Conservation (phyloP, 2,113 vertebrate genomes). For the Fregata magnificens region DNA sequence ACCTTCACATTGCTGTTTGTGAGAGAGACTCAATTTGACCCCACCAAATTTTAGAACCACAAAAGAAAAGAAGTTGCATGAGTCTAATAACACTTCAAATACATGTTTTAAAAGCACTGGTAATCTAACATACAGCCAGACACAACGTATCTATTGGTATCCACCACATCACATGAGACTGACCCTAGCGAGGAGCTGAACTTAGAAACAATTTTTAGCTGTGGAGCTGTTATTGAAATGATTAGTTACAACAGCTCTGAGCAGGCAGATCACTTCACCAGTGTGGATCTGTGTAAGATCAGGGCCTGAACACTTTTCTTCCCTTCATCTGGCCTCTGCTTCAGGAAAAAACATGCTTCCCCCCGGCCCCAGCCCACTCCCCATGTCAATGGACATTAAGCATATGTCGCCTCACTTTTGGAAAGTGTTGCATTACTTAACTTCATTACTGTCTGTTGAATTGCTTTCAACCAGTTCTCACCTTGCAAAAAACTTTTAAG, state of each 20-base stretch:
- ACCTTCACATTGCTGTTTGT: background rate
- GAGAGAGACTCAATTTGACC: background rate
- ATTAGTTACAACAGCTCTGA: slow-evolving; percentile 15
- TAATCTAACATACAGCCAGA: background rate
- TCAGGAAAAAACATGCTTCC: background rate
- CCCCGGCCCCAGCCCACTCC: background rate
- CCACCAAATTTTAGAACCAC: background rate
- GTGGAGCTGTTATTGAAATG: background rate
- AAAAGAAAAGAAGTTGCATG: background rate
- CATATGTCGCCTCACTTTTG: background rate
- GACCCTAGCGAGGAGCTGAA: background rate
- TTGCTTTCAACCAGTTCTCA: background rate
- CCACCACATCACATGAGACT: background rate
- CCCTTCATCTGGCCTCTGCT: slow-evolving; percentile 27
- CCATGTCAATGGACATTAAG: slow-evolving; percentile 3
- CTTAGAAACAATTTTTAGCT: background rate
- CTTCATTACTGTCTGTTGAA: background rate
- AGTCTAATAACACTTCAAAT: background rate
- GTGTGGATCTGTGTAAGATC: slow-evolving; percentile 23
- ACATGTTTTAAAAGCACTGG: background rate
- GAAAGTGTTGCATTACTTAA: background rate
- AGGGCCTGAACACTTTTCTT: background rate
- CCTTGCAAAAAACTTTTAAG: background rate
- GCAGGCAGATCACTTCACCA: slow-evolving; percentile 16
- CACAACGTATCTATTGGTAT: background rate